These are phyloP conservation scores for Brachionus rubens DNA, from an alignment of 1,140 invertebrate genomes.

Conservation along the genomic window DNA sequence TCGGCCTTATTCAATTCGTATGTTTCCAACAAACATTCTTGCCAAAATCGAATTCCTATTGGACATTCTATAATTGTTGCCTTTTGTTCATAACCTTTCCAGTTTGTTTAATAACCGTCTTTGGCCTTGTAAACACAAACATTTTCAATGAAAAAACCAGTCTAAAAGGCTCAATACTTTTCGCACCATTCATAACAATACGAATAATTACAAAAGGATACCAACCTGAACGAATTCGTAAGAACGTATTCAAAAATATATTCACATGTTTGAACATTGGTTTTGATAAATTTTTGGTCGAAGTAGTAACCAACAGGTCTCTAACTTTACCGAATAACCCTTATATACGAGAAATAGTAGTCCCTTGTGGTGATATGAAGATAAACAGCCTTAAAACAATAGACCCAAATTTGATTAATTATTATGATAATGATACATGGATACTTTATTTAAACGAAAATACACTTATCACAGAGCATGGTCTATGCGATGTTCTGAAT, in stretches of 20 bases:
- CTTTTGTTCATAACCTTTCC: slow-evolving; percentile 50
- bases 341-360: slow-evolving; percentile 72
- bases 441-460: slow-evolving; percentile 96
- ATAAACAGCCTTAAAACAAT: slow-evolving; percentile 76
- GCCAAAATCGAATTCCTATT: too few species aligned
- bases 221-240: slow-evolving; percentile 81
- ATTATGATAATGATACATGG: slow-evolving; percentile 85
- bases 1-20: too few species aligned
- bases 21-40: too few species aligned
- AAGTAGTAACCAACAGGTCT: slow-evolving; percentile 90
- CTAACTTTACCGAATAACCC: slow-evolving; percentile 68
- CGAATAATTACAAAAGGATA: slow-evolving; percentile 90
- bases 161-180: slow-evolving; percentile 78
- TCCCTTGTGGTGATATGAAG: slow-evolving; percentile 64
- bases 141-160: slow-evolving; percentile 87
- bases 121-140: slow-evolving; percentile 84
- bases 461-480: slow-evolving; percentile 86
- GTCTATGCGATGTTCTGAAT: slow-evolving; percentile 82
- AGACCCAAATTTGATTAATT: slow-evolving; percentile 83
- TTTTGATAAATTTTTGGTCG: slow-evolving; percentile 90
- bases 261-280: slow-evolving; percentile 82
- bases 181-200: slow-evolving; percentile 91
- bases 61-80: slow-evolving; percentile 48
- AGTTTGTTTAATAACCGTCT: slow-evolving; percentile 67
- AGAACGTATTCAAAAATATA: slow-evolving; percentile 82